Conservation (phyloP, 2,888 invertebrate species). For the Agrotis ipsilon region DNA sequence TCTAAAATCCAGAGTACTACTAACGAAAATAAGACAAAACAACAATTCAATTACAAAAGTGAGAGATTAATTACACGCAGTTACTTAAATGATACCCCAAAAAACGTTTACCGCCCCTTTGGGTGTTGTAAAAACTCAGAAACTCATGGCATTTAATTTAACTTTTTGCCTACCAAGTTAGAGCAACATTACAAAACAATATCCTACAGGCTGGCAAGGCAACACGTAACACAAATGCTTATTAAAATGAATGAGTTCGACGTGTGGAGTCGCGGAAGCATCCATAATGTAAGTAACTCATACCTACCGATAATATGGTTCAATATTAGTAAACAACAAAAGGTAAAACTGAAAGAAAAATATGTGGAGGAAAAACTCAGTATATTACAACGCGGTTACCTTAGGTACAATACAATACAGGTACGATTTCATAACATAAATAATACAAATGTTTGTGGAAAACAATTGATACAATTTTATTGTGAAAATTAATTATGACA, state of each 20-base stretch:
- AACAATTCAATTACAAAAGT: neutral
- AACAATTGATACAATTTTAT: conserved; percentile 3
- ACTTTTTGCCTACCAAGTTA: conserved; percentile 60
- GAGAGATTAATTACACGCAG: neutral
- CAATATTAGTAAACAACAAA: conserved; percentile 5
- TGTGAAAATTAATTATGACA: conserved; percentile 12
- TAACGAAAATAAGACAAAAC: neutral
- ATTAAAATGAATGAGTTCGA: conserved; percentile 47
- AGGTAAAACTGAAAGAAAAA: conserved; percentile 23
- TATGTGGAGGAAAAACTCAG: conserved; percentile 20
- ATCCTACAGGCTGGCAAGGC: conserved; percentile 20
- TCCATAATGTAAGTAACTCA: neutral
- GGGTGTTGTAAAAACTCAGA: conserved; percentile 17
- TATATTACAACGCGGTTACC: neutral
- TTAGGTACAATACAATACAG: neutral
- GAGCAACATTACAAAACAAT: conserved; percentile 46
- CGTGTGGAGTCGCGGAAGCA: conserved; percentile 17
- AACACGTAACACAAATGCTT: conserved; percentile 44
- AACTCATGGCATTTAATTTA: conserved; percentile 66
- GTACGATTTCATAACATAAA: conserved; percentile 28
- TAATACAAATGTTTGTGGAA: conserved; percentile 16
- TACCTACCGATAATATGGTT: conserved; percentile 5
- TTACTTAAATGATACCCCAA: conserved; percentile 5
- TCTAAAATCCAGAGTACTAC: neutral
- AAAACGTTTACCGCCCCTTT: conserved; percentile 34